These are phyloP conservation scores for Jaculus jaculus DNA, from an alignment of 2,113 vertebrate species.

Conservation along the genomic window DNA sequence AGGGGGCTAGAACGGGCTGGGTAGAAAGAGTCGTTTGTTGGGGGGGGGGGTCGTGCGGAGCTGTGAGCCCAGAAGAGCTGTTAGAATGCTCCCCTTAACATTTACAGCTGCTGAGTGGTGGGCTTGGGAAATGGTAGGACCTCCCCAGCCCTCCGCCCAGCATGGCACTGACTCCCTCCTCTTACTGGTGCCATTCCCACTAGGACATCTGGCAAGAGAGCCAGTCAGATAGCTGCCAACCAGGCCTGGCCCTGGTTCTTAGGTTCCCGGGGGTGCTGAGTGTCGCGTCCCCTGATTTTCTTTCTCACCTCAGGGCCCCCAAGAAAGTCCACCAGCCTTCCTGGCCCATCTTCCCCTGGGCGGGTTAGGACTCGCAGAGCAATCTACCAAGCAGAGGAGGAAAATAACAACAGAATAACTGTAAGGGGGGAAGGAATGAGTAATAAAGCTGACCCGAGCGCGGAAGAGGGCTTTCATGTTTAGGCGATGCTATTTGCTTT, in stretches of 20 bases:
- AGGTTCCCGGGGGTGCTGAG: slow-evolving; percentile 58
- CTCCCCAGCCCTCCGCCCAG: neutral
- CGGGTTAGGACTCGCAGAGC: slow-evolving; percentile 64
- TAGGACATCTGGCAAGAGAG: slow-evolving; percentile 73
- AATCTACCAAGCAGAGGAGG: slow-evolving; percentile 67
- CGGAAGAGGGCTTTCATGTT: slow-evolving; percentile 75
- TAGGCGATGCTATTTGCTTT: slow-evolving; percentile 77
- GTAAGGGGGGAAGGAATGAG: slow-evolving; percentile 74
- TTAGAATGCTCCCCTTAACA: neutral
- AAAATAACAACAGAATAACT: slow-evolving; percentile 78
- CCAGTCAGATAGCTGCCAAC: neutral
- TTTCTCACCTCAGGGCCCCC: slow-evolving; percentile 59
- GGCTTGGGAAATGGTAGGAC: neutral
- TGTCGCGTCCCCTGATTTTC: slow-evolving; percentile 60
- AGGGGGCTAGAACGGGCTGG: neutral
- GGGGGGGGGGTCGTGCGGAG: neutral
- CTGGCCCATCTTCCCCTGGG: slow-evolving; percentile 56
- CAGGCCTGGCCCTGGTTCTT: slow-evolving; percentile 64
- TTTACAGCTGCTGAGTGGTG: slow-evolving; percentile 32
- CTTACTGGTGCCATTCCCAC: slow-evolving; percentile 70
- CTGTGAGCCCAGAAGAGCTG: neutral
- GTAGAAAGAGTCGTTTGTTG: neutral
- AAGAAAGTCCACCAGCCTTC: slow-evolving; percentile 37
- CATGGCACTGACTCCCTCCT: neutral
- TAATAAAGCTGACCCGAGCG: slow-evolving; percentile 74